These are phyloP conservation scores for Caenorhabditis briggsae DNA, from an alignment of 1,140 invertebrate genomes.

Conservation along the genomic window DNA sequence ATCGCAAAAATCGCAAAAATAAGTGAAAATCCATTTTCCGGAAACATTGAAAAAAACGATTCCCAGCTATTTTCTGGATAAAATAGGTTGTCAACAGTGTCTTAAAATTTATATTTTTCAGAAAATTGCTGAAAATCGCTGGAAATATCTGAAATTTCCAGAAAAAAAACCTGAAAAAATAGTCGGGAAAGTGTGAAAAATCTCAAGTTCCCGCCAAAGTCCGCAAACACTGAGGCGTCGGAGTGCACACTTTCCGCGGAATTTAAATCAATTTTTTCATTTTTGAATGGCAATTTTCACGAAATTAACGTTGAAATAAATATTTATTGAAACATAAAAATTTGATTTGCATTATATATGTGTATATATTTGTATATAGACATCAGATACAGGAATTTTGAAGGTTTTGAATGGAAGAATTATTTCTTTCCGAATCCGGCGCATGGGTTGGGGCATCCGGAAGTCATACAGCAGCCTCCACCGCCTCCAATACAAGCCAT, in stretches of 20 bases:
- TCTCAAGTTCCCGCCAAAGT: neutral
- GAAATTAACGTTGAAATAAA: neutral
- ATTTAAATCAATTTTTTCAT: too few relatives aligned
- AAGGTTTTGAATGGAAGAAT: neutral
- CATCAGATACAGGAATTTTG: too few relatives aligned
- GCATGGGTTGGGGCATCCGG: constrained; percentile 38
- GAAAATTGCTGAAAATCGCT: too few relatives aligned
- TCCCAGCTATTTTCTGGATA: too few relatives aligned
- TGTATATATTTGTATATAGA: too few relatives aligned
- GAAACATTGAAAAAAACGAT: neutral
- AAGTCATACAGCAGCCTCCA: constrained; percentile 12
- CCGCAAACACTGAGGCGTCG: constrained; percentile 7
- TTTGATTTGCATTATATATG: too few relatives aligned
- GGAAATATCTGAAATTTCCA: too few relatives aligned
- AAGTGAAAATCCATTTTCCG: neutral
- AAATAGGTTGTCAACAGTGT: too few relatives aligned
- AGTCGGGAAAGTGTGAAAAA: neutral
- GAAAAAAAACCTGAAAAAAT: neutral
- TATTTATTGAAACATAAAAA: neutral
- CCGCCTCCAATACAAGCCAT: constrained; percentile 16
- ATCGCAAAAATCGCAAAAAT: too few relatives aligned
- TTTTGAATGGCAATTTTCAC: too few relatives aligned
- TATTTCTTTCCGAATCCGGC: constrained; percentile 41
- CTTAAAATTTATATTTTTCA: too few relatives aligned
- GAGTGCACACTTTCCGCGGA: neutral